These are phyloP conservation scores for Cheilosia pagana DNA, from an alignment of 2,888 invertebrate species.

Conservation along the genomic window DNA sequence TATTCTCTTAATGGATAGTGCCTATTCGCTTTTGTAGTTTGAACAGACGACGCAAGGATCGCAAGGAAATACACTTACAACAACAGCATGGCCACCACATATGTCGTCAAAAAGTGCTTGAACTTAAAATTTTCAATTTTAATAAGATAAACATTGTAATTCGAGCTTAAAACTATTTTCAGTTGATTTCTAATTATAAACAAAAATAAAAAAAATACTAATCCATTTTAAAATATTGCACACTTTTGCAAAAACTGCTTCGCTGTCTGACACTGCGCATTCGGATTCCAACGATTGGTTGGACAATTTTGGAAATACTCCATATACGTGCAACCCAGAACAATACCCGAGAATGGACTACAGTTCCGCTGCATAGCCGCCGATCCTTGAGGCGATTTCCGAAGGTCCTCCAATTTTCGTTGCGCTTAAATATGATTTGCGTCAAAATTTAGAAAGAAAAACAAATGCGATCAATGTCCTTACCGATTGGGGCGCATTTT, in stretches of 20 bases:
- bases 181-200: not conserved
- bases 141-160: no score
- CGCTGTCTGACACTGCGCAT: conserved; percentile 79
- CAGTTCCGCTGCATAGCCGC: conserved; percentile 76
- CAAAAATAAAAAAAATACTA: not conserved
- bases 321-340: conserved; percentile 82
- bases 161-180: no score
- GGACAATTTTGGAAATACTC: conserved; percentile 83
- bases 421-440: conserved; percentile 52
- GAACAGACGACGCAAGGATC: no score
- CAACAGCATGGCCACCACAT: no score
- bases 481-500: conserved; percentile 79
- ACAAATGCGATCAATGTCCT: conserved; percentile 53
- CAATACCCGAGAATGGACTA: conserved; percentile 81
- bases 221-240: conserved; percentile 62
- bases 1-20: no score
- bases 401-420: conserved; percentile 58
- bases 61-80: no score
- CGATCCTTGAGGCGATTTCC: conserved; percentile 52
- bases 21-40: no score
- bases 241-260: conserved; percentile 81
- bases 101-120: no score
- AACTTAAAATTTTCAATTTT: no score
- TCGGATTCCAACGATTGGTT: conserved; percentile 80
- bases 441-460: not conserved